Percentiles rank a stretch among this genome's conserved stretches.
These are phyloP conservation scores for Beaufortia kweichowensis DNA, from an alignment of 2,113 vertebrate species.

Conservation along the genomic window DNA sequence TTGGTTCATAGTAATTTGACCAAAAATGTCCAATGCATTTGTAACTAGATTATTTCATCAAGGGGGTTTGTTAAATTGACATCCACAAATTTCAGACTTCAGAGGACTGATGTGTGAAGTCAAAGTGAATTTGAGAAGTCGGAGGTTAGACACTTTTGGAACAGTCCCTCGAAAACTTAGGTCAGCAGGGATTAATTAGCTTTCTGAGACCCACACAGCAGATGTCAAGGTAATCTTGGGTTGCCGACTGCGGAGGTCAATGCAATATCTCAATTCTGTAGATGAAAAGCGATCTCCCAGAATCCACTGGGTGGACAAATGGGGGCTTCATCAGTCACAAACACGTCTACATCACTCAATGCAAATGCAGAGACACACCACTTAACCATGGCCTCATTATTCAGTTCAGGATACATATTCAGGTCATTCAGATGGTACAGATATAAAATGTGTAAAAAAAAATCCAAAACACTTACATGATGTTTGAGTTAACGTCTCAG, in stretches of 20 bases:
- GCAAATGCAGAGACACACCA: constrained; percentile 44
- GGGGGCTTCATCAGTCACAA: constrained; percentile 52
- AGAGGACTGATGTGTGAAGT: constrained; percentile 19
- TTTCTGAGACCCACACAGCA: constrained; percentile 70
- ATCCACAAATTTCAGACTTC: constrained; percentile 24
- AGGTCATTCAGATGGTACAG: constrained; percentile 53
- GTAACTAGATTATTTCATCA: neutral
- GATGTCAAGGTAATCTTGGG: constrained; percentile 77
- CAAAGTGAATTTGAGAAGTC: constrained; percentile 23
- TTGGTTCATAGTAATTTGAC: neutral
- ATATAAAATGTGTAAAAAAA: constrained; percentile 23
- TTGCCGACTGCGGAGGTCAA: constrained; percentile 70
- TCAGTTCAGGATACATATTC: constrained; percentile 48
- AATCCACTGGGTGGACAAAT: constrained; percentile 52
- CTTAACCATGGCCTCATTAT: constrained; percentile 57
- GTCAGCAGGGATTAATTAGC: constrained; percentile 80
- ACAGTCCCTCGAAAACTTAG: constrained; percentile 65
- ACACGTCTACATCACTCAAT: constrained; percentile 48
- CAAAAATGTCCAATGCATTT: no score
- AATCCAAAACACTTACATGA: neutral
- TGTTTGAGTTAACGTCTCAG: neutral
- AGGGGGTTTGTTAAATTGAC: neutral
- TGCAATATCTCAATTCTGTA: constrained; percentile 68
- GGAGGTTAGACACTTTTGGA: constrained; percentile 58
- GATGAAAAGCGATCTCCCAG: constrained; percentile 56